Conservation (phyloP, 2,113 vertebrate species). For the Girardinichthys multiradiatus region DNA sequence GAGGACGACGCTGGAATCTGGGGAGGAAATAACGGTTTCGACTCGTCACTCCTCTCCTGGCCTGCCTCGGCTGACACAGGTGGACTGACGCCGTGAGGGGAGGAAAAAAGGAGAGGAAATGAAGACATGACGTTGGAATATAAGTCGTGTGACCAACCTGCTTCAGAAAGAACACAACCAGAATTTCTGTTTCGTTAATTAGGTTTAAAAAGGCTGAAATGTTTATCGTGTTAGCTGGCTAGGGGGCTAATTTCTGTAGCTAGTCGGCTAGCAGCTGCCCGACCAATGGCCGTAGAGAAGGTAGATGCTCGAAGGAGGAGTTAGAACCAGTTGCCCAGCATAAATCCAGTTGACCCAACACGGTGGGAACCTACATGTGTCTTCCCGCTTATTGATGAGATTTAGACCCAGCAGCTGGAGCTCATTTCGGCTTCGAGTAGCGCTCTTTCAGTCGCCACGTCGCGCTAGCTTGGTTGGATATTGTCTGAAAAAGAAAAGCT, state of each 20-base stretch:
- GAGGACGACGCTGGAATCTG: neutral
- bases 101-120: constrained; percentile 23
- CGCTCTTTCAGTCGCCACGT: neutral
- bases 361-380: neutral
- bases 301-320: constrained; percentile 68
- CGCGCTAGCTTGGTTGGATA: neutral
- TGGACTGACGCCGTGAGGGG: constrained; percentile 56
- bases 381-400: neutral
- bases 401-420: neutral
- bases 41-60: constrained; percentile 55
- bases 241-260: constrained; percentile 75
- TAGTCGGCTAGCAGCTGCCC: constrained; percentile 48
- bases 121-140: constrained; percentile 17
- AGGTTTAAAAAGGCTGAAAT: neutral
- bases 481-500: no score
- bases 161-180: neutral
- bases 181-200: neutral
- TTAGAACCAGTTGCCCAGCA: constrained; percentile 27
- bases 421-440: neutral
- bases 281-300: constrained; percentile 51
- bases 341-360: neutral
- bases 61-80: constrained; percentile 72
- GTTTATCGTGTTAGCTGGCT: constrained; percentile 55
- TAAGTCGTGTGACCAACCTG: neutral
- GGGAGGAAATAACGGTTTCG: constrained; percentile 22